Base-by-base conservation (phyloP, 64 coral and sea anemone genomes). In the Trachythela sp. region DNA sequence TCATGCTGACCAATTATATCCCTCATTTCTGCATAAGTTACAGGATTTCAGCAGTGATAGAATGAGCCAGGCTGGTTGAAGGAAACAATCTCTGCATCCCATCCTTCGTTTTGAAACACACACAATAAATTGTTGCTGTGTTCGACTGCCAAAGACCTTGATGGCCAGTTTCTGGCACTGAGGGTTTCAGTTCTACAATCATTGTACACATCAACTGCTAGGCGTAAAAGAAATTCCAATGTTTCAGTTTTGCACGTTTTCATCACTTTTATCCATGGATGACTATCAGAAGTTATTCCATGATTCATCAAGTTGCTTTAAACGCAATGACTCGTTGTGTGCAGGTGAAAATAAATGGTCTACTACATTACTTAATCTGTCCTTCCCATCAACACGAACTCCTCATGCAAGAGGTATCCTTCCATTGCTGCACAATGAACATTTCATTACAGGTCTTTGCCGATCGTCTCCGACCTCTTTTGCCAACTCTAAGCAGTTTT, bases 1-100 rank as follows among this genome's bases (percentile, higher is more conserved):
- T 64, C 56, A 64, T 64, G 56, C 5, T 64, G 56, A 64, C 56
- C 56, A 64, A 64, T 64, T 64, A 64, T 64, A 64, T 64, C 56
- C 24, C 56, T 64, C 56, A 64, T 64, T 64, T 64, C 56, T 64
- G 56, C 56, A 64, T 64, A 64, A 64, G 56, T 64, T 64, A 64
- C 56, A 64, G 56, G 56, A 64, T 64, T 18, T 64, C 56, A 18
- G 56, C 22, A 64, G 56, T 64, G 56, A 64, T 64, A 64, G 13
- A 64, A 64, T 64, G 56, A 64, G 56, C 56, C 56, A 64, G 56
- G 56, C 56, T 64, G 56, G 56, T 64, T 64, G 26, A 64, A 64
- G 56, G 56, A 10, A 64, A 64, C 56, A 64, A 64, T 18, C 56
- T 64, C 56, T 26, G 56, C 56, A 64, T 64, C 56, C 56, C 56